phyloP scores from a whole-genome alignment of 1,140 invertebrate genomes.

The Cephus cinctus region DNA sequence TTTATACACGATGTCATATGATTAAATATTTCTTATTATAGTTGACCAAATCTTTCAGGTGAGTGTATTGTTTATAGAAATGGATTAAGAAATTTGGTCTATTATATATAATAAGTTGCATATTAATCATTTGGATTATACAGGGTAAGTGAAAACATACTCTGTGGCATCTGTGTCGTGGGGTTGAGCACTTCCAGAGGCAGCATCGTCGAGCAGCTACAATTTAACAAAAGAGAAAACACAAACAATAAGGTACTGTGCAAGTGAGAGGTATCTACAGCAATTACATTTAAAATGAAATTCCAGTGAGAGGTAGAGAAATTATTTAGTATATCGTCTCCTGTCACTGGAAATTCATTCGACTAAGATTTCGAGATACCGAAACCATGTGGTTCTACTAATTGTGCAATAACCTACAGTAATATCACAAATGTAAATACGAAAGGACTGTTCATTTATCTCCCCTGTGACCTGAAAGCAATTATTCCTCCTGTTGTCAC shows the following conservation, averaged over 20 bases:
- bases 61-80: too few relatives aligned
- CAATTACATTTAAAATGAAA: slow-evolving; percentile 5
- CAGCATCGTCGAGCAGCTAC: slow-evolving; percentile 52
- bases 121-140: slow-evolving; percentile 2
- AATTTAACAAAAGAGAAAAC: slow-evolving; percentile 54
- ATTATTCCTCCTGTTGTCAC: not conserved
- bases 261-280: slow-evolving; percentile 38
- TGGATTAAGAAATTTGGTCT: too few relatives aligned
- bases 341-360: slow-evolving; percentile 10
- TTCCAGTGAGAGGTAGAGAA: slow-evolving; percentile 10
- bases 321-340: slow-evolving; percentile 14
- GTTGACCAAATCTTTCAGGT: too few relatives aligned
- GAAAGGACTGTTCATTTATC: too few relatives aligned
- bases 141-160: slow-evolving; percentile 45
- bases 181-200: slow-evolving; percentile 40
- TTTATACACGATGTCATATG: slow-evolving; percentile 10
- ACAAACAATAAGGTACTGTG: slow-evolving; percentile 57
- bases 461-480: too few relatives aligned
- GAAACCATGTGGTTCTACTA: slow-evolving; percentile 22
- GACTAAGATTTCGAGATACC: slow-evolving; percentile 8
- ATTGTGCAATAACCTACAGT: slow-evolving; percentile 24
- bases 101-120: not conserved
- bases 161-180: slow-evolving; percentile 38
- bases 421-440: too few relatives aligned
- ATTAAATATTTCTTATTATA: not conserved